These are phyloP conservation scores for Arctopsyche grandis DNA, from an alignment of 1,140 invertebrate species.

Conservation along the genomic window DNA sequence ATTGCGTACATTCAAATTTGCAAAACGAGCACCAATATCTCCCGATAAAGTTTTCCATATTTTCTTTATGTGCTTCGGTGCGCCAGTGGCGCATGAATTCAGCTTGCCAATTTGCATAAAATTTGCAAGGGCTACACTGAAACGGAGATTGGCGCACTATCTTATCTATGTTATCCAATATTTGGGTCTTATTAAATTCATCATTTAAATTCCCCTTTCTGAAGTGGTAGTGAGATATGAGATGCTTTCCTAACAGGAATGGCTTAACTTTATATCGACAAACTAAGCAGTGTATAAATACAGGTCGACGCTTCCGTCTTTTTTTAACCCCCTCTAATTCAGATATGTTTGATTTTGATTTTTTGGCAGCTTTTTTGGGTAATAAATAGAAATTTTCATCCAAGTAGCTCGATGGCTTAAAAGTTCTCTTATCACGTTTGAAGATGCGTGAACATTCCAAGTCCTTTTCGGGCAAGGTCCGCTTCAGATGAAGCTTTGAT, in stretches of 20 bases:
- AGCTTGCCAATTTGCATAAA: slow-evolving; percentile 82
- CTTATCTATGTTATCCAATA: slow-evolving; percentile 79
- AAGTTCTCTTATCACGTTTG: slow-evolving; percentile 59
- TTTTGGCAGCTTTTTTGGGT: slow-evolving; percentile 56
- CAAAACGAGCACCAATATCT: slow-evolving; percentile 81
- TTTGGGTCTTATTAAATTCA: slow-evolving; percentile 67
- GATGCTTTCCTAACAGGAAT: slow-evolving; percentile 81
- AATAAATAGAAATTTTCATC: slow-evolving; percentile 58
- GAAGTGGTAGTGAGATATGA: slow-evolving; percentile 86
- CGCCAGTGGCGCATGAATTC: slow-evolving; percentile 81
- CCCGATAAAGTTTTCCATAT: slow-evolving; percentile 66
- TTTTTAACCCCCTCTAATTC: slow-evolving; percentile 57
- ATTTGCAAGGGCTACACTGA: slow-evolving; percentile 84
- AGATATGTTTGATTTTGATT: slow-evolving; percentile 42
- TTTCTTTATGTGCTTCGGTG: slow-evolving; percentile 70
- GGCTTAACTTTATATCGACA: slow-evolving; percentile 75
- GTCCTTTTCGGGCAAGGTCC: slow-evolving; percentile 74
- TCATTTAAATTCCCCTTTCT: slow-evolving; percentile 71
- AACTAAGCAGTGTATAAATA: slow-evolving; percentile 72
- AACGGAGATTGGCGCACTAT: slow-evolving; percentile 84
- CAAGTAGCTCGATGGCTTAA: slow-evolving; percentile 58
- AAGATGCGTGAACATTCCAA: slow-evolving; percentile 68
- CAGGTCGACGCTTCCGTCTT: slow-evolving; percentile 68
- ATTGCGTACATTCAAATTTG: slow-evolving; percentile 74
- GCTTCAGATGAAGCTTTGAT: slow-evolving; percentile 77